Evolutionary conservation across 2,888 invertebrate species (phyloP), one percentile per base, ranked within the genome.

Genomic region (Diloba caeruleocephala): DNA sequence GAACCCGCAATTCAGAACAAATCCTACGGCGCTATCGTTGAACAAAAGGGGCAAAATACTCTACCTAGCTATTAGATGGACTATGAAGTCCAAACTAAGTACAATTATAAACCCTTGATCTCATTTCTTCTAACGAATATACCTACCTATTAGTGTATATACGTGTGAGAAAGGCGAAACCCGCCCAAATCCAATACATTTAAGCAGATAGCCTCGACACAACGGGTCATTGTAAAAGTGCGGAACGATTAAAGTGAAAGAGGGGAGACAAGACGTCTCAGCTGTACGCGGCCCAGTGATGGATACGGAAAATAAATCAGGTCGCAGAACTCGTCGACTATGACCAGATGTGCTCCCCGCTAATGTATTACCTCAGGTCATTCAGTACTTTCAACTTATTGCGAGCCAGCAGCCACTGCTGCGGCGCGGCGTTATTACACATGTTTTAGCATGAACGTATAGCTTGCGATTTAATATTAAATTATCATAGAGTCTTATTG

Each of bases 261-360:
- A 65, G 77, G 80, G 85, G 84, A 82, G 86, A 87, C 85, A 85
- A 84, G 82, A 82, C 81, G 82, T 83, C 86, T 86, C 87, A 85
- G 86, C 82, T 84, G 85, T 83, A 82, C 77, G 72, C 77, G 71
- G 75, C 76, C 65, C 74, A 76, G 88, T 92, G 92, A 93, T 90
- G 88, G 89, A 93, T 92, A 78, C 82, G 70, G 78, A 74, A 84
- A 84, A 91, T 93, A 92, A 92, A 92, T 93, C 92, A 88, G 85
- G 75, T 83, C 84, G 80, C 84, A 80, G 81, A 81, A 82, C 84
- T 88, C 82, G 81, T 69, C 78, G 80, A 76, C 76, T 78, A 80
- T 85, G 85, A 82, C 87, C 87, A 87, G 84, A 79, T 85, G 88
- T 78, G 88, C 76, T 82, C 79, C 74, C 61, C 53, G 59, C 64